Base-by-base conservation (phyloP, 2,113 vertebrate species). In the Loxodonta africana region DNA sequence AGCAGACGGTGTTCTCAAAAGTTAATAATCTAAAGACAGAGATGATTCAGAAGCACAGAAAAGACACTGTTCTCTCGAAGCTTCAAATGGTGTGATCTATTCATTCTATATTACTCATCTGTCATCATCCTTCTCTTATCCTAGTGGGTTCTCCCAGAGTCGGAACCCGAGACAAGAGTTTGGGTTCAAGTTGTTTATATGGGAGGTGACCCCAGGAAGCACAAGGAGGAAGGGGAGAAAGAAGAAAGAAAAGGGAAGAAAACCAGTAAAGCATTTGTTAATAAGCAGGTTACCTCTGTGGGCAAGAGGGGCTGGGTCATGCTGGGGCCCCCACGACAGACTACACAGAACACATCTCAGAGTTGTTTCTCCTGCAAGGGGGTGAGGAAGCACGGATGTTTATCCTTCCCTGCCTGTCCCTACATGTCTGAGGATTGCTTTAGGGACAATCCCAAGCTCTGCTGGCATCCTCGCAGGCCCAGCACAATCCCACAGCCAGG, bases 1-100 rank as follows among this genome's bases (percentile, higher is more conserved):
- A 95, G 90, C 25, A 94, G 80, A 77, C 48, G 73, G 12, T 44
- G 53, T 93, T 51, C 84, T 67, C 57, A 94, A 51, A 26, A 63
- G 69, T 67, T 77, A 53, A 51, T 80, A 53, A 51, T 80, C 74
- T 95, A 95, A 91, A 86, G 30, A 46, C 33, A 65, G 62, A 90
- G 67, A 28, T 20, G 11, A 94, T 81, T 62, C 57, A 60, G 44
- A 84, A 87, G 63, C 90, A 80, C n/a, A 69, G 69, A 73, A 91
- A 94, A 95, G 71, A 86, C 41, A 21, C 78, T 57, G 8, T 53
- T 74, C 41, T 90, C 37, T 67, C 5, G 51, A 84, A 85, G 37
- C 69, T 48, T 60, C 62, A 41, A 53, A 84, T 9, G 20, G 8
- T 28, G 7, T 6, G 25, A 76, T 80, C 74, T 87, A 14, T 18